Percentiles rank a stretch among this genome's conserved stretches.
Conservation (phyloP, 35 echinoderm and acorn worm genomes). For the Stichopus chloronotus region DNA sequence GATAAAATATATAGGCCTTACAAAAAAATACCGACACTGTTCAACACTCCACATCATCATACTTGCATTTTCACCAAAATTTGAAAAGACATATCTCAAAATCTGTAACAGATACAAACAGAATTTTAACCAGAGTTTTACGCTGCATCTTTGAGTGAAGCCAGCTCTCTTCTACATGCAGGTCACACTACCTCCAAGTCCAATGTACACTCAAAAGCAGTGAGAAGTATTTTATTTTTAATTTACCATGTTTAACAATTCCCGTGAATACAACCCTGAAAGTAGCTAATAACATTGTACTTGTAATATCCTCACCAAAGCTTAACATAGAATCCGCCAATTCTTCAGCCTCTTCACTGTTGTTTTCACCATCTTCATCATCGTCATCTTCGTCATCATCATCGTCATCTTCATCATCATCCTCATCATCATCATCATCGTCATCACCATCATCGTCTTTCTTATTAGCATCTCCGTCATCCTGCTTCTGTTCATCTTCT, state of each 20-base stretch:
- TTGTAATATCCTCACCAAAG: constrained; percentile 26
- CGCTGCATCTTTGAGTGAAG: too few relatives aligned
- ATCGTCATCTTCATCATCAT: not conserved
- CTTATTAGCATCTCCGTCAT: not conserved
- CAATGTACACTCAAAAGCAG: too few relatives aligned
- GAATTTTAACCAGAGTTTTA: too few relatives aligned
- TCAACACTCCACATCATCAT: too few relatives aligned
- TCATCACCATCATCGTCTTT: not conserved
- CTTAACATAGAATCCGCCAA: constrained; percentile 24
- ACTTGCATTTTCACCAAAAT: too few relatives aligned
- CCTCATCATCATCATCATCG: constrained; percentile 26
- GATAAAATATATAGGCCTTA: too few relatives aligned
- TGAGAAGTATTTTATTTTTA: too few relatives aligned
- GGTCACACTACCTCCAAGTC: too few relatives aligned
- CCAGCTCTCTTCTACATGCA: too few relatives aligned
- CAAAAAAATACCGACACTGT: too few relatives aligned
- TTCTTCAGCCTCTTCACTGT: constrained; percentile 51
- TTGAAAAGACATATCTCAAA: too few relatives aligned
- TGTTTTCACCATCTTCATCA: not conserved
- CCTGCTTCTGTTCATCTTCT: not conserved
- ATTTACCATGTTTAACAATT: not conserved
- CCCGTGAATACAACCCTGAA: not conserved
- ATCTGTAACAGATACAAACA: too few relatives aligned
- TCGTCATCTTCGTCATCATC: constrained; percentile 2
- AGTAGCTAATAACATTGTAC: not conserved